Evolutionary conservation across 2,888 invertebrate genomes (phyloP).

Genomic region (Salpingus planirostris): DNA sequence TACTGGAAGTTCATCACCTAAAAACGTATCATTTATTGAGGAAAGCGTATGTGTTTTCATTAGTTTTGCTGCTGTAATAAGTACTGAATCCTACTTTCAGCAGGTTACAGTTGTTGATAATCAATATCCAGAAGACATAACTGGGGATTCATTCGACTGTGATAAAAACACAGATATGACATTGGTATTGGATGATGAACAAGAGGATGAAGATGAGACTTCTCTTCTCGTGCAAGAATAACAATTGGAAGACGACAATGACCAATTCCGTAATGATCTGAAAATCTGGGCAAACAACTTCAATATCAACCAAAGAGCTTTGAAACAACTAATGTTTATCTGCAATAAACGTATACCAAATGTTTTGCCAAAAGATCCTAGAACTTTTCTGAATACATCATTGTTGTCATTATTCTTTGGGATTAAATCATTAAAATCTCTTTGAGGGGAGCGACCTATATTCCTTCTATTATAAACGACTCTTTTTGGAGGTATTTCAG

Average conservation of each 20-base stretch:
- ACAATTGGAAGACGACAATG: not conserved
- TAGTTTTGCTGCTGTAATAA: no score
- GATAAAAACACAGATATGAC: no score
- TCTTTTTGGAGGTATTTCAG: not conserved
- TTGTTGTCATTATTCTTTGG: not conserved
- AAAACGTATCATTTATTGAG: no score
- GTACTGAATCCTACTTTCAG: no score
- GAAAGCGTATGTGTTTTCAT: no score
- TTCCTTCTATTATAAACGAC: not conserved
- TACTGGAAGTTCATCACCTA: no score
- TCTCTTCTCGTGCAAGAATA: no score
- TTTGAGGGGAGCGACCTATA: not conserved
- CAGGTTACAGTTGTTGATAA: no score
- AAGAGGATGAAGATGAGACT: no score
- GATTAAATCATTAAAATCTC: not conserved
- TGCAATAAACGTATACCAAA: slow-evolving; percentile 2
- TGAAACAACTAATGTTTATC: not conserved
- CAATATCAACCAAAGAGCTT: not conserved
- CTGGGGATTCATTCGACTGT: no score
- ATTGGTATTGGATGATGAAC: no score
- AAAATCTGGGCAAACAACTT: not conserved
- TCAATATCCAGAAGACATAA: no score
- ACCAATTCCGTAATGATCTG: not conserved
- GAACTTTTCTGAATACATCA: slow-evolving; percentile 13
- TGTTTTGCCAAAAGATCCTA: slow-evolving; percentile 15